Conservation (phyloP, 2,797 vertebrate genomes). For the Aratinga solstitialis region DNA sequence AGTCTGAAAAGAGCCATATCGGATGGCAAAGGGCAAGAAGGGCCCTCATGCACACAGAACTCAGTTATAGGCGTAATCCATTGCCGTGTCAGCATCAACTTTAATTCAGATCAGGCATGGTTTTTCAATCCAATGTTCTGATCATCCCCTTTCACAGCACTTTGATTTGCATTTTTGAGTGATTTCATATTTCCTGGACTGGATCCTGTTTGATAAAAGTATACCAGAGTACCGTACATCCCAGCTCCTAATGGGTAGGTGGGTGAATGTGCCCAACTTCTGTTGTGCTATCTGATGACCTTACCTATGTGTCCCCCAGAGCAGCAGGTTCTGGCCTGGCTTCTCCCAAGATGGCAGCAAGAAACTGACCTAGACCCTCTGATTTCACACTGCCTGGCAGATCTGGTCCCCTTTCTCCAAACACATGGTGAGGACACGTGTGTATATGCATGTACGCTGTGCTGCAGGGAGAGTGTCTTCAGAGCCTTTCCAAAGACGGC, state of each 20-base stretch:
- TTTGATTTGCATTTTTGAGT: neutral
- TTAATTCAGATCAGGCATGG: neutral
- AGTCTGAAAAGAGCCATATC: neutral
- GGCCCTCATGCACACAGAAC: fast-evolving
- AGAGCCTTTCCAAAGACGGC: neutral
- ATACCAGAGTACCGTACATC: neutral
- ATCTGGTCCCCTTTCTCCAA: neutral
- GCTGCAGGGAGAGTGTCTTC: neutral
- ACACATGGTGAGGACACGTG: fast-evolving
- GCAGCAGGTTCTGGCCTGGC: neutral
- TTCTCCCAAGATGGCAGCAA: neutral
- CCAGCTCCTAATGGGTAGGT: neutral
- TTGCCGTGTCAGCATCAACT: neutral
- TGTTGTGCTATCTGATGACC: neutral
- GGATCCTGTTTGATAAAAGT: neutral
- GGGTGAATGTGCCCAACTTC: neutral
- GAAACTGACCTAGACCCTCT: neutral
- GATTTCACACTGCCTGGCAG: neutral
- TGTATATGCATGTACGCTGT: neutral
- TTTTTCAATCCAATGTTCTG: neutral
- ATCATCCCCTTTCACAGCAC: neutral
- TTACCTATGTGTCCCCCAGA: fast-evolving
- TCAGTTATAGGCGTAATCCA: neutral
- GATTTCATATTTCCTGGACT: neutral
- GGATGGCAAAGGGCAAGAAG: neutral